Base-by-base conservation (phyloP, 2,797 vertebrate species). In the Siniperca obscura region DNA sequence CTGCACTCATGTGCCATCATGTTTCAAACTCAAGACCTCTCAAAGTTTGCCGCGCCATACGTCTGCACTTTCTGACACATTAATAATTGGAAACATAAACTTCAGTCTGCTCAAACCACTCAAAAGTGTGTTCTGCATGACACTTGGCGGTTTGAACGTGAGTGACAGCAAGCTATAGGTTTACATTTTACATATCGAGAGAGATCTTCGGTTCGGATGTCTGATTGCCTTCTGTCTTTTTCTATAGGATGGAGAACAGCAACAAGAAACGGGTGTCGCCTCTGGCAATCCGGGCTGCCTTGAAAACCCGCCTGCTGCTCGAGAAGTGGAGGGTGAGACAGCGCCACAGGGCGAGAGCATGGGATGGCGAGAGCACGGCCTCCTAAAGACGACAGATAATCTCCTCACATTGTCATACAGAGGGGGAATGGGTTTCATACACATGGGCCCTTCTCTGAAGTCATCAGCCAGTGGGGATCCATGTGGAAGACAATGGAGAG, bases 301-400 rank as follows among this genome's bases (percentile, higher is more conserved):
- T 76, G 12, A 90, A 76, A 68, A 90, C 84, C n/a, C 85, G 68
- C 7, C 75, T 87, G 72, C 87, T 95, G 80, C 87, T 95, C 2
- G 55, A 93, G 76, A 93, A 89, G 71, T 92, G 92, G 94, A 82
- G 85, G 77, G 36, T 7, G 67, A 91, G 88, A 57, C 83, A 44
- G 48, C 83, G 40, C 36, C 92, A 82, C 79, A 81, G 91, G 81
- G 79, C 62, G 1, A 80, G 74, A 59, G 73, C 67, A 2, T 61
- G 86, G 86, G 80, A 84, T 70, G 82, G 80, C 7, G 74, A 88
- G 77, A 89, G 84, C 38, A 1, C 62, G 0, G 67, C 87, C 34
- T 87, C 90, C 73, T 93, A 92, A 84, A 80, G 73, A 59, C 13
- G 34, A 42, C 55, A 1, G 27, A 69, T 22, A 6, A 59, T 59